A percentile compares a stretch with the other conserved stretches of the same genome.
Conservation (phyloP, 1,140 invertebrate genomes). For the Mycetomoellerius zeteki region DNA sequence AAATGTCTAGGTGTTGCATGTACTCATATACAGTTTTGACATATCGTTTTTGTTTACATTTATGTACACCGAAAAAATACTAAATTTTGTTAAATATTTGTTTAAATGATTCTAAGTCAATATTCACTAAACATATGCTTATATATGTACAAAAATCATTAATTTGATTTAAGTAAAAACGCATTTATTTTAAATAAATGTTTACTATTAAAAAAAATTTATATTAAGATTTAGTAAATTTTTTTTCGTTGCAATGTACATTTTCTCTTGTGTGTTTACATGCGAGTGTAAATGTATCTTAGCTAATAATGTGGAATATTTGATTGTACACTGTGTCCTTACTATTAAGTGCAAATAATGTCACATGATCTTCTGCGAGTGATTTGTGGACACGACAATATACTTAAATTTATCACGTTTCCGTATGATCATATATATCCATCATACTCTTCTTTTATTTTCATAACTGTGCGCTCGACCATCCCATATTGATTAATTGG, state of each 20-base stretch:
- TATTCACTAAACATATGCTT: too few species aligned
- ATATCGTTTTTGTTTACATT: not conserved
- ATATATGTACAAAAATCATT: too few species aligned
- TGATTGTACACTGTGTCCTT: not conserved
- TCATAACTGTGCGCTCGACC: constrained; percentile 32
- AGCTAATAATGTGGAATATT: not conserved
- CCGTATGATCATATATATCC: not conserved
- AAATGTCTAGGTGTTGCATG: constrained; percentile 17
- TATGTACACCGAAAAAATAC: too few species aligned
- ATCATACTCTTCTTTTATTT: constrained; percentile 29
- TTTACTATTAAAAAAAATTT: too few species aligned
- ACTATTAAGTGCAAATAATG: constrained; percentile 5
- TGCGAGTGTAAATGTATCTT: not conserved
- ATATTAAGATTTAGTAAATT: too few species aligned
- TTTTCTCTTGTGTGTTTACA: not conserved
- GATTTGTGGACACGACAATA: not conserved
- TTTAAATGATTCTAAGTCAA: too few species aligned
- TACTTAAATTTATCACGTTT: constrained; percentile 15
- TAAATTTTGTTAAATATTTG: not conserved
- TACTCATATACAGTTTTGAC: not conserved
- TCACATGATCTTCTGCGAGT: not conserved
- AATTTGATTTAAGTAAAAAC: too few species aligned
- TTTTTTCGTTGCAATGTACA: too few species aligned
- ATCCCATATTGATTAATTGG: constrained; percentile 69
- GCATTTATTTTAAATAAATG: too few species aligned